Evolutionary conservation across 2,888 invertebrate genomes (phyloP).

Genomic region (Opisthograptis luteolata): DNA sequence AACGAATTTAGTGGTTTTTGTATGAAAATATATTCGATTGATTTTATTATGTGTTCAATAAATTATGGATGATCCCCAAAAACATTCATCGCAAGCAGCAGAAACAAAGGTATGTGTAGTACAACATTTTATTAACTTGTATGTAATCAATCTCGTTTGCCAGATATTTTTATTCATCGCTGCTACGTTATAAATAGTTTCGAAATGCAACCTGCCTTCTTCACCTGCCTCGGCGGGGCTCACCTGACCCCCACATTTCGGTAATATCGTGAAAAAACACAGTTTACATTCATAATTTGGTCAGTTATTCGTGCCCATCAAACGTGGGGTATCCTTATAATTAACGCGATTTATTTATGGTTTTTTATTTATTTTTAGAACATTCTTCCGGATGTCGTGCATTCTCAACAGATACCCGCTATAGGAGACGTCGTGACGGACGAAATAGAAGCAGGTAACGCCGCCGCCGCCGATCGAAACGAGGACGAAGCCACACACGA

Average conservation of each 20-base stretch:
- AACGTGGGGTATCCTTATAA: slow-evolving; percentile 31
- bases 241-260: slow-evolving; percentile 27
- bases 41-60: slow-evolving; percentile 74
- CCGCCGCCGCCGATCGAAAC: slow-evolving; percentile 47
- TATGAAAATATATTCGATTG: slow-evolving; percentile 62
- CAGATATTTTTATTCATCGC: slow-evolving; percentile 62
- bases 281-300: slow-evolving; percentile 16
- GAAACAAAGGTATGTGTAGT: slow-evolving; percentile 65
- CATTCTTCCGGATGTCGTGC: slow-evolving; percentile 82
- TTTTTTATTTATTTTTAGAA: slow-evolving; percentile 82
- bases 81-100: slow-evolving; percentile 55
- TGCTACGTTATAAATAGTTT: slow-evolving; percentile 66
- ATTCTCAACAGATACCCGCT: slow-evolving; percentile 76
- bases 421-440: slow-evolving; percentile 55
- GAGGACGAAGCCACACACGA: slow-evolving; percentile 43
- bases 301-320: slow-evolving; percentile 26
- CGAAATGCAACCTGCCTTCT: slow-evolving; percentile 61
- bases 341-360: slow-evolving; percentile 54
- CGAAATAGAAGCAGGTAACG: slow-evolving; percentile 51
- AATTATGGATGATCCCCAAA: slow-evolving; percentile 78
- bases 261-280: neutral
- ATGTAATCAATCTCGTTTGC: slow-evolving; percentile 42
- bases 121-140: slow-evolving; percentile 16
- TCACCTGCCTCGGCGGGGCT: slow-evolving; percentile 40
- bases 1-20: slow-evolving; percentile 70